Base-by-base conservation (phyloP, 2,888 invertebrate species). In the Thereva nobilitata region DNA sequence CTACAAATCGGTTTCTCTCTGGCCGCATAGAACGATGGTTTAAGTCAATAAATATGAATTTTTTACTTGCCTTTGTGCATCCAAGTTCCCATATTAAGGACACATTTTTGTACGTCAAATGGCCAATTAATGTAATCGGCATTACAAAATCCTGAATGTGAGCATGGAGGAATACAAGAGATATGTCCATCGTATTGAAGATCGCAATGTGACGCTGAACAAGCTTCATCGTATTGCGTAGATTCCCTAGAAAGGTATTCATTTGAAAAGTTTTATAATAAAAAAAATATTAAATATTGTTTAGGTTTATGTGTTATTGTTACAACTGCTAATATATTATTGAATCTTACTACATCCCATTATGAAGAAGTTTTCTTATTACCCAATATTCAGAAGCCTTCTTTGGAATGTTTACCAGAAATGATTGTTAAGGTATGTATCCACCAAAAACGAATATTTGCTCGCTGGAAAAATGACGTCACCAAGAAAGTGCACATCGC, bases 71-170 rank as follows among this genome's bases (percentile, higher is more conserved):
- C 71, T 12, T 56, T 68, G 45, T 70, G 67, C n/a, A 72, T 67
- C 89, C 89, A 89, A 0, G 89, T 87, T 8, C 89, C 89, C 70
- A 88, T 84, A 44, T 82, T 83, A 41, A 90, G 71, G 0, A 83
- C 82, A 75, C 90, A 90, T 67, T 84, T 85, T 76, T 89, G 89
- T 9, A 75, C 75, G 74, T 90, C 89, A 72, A 85, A 89, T 0
- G 90, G 90, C 86, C 88, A 90, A 57, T 82, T 82, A 4, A 80
- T 80, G 47, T 86, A 80, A 66, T 86, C 80, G 1, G 87, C 83
- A 55, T 82, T 79, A 73, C 90, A 90, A 34, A 85, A 81, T 0
- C 85, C 85, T 4, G 84, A 81, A 72, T 86, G 84, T 4, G 83
- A 82, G 6, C 84, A 72, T 6, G 86, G 84, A 0, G 87, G 84